Evolutionary conservation across 2,797 vertebrate genomes (phyloP), one percentile per base, ranked within the genome.

Genomic region (Notolabrus celidotus): DNA sequence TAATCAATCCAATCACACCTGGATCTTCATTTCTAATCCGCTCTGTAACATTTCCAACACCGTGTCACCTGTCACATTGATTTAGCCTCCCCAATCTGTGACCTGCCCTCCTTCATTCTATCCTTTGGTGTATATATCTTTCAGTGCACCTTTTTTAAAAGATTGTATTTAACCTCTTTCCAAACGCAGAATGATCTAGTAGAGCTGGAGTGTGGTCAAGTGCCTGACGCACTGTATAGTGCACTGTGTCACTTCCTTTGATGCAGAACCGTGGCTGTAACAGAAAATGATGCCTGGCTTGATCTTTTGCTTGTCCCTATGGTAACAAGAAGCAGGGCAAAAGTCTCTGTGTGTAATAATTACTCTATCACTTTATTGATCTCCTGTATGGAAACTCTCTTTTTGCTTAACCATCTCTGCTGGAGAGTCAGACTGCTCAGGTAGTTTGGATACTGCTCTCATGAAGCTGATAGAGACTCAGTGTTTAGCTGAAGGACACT

Each of bases 281-380:
- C 52, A 70, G 38, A 77, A 71, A 67, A 31, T 16, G 8, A 51
- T 69, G 69, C 69, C 69, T 57, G 53, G 60, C 53, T 59, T 27
- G 55, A 77, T 83, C 39, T 79, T 56, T 47, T 43, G 41, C 64
- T 64, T 36, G 42, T 85, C 73, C 80, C 74, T 43, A 52, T 72
- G 53, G 79, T 82, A 90, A 81, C 79, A 75, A 77, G 51, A 66
- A 74, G 52, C 63, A 77, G 82, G 67, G 67, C 76, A 78, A 78
- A 82, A 74, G 75, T 86, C 61, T 60, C 7, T 55, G 67, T 67
- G 62, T 80, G 67, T 76, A 71, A 81, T 80, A 69, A 86, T 84
- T 75, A 72, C 43, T 46, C 20, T 36, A 68, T 82, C 82, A 60
- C 81, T 46, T 72, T 86, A 31, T 86, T 73, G 84, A 86, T 83